phyloP scores from a whole-genome alignment of 2,113 vertebrate genomes.

The Strix aluco region DNA sequence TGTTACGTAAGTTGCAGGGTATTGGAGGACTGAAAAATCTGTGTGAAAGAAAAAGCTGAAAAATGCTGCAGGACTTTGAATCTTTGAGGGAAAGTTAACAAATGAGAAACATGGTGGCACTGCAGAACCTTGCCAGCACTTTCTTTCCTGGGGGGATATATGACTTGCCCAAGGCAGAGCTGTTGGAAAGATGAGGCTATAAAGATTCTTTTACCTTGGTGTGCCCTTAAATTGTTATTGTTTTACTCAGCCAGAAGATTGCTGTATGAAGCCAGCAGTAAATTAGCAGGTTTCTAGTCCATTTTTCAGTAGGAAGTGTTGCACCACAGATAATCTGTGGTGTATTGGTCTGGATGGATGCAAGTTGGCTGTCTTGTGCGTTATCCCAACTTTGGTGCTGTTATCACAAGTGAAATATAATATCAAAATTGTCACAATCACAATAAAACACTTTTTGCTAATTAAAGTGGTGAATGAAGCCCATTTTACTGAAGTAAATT shows the following conservation, averaged over 20 bases:
- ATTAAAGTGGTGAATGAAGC: neutral
- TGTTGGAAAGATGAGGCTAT: neutral
- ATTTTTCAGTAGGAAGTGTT: neutral
- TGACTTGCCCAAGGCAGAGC: neutral
- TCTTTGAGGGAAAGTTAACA: neutral
- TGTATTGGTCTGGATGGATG: neutral
- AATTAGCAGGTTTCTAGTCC: neutral
- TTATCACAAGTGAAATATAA: neutral
- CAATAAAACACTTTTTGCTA: neutral
- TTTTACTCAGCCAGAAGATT: neutral
- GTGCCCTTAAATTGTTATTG: neutral
- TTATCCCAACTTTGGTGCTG: neutral
- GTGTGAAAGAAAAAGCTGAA: neutral
- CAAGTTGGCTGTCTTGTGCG: neutral
- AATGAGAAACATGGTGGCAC: neutral
- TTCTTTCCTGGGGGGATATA: neutral
- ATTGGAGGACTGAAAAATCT: neutral
- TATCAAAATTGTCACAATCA: neutral
- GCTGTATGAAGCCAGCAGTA: neutral
- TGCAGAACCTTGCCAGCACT: neutral
- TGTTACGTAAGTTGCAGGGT: neutral
- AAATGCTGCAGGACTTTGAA: neutral
- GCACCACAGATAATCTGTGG: neutral
- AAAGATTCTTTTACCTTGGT: neutral
- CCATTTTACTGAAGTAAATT: neutral